Evolutionary conservation across 2,113 vertebrate species (phyloP).

Genomic region (Tychaedon coryphoeus): DNA sequence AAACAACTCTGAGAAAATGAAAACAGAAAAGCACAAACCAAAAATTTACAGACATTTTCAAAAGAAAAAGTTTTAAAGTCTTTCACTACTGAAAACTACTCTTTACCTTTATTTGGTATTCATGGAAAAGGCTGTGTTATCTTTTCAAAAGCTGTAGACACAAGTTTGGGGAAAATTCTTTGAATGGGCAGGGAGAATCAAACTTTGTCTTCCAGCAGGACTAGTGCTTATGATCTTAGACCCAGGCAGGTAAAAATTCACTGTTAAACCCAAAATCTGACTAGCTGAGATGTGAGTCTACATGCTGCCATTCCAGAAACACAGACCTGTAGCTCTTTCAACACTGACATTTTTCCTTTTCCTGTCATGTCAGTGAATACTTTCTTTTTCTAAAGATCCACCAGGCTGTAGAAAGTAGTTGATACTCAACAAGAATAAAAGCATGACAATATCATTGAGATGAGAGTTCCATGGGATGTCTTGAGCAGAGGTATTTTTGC

Average conservation of each 20-base stretch:
- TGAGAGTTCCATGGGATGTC: background rate
- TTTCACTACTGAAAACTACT: background rate
- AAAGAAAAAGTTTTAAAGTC: background rate
- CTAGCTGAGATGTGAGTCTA: background rate
- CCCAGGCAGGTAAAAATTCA: background rate
- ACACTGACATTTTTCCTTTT: background rate
- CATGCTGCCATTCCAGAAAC: background rate
- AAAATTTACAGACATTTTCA: background rate
- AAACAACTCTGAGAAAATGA: background rate
- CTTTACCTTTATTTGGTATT: background rate
- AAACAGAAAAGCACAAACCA: background rate
- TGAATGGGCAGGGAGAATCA: background rate
- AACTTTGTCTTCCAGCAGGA: background rate
- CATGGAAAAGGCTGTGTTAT: background rate
- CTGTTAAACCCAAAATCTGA: background rate
- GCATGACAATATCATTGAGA: background rate
- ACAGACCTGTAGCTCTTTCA: background rate
- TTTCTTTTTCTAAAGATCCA: background rate
- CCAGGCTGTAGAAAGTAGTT: background rate
- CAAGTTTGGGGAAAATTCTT: background rate
- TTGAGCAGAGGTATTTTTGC: background rate
- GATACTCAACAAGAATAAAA: background rate
- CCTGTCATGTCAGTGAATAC: background rate
- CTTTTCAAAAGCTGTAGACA: background rate
- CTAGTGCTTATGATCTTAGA: background rate